Base-by-base conservation (phyloP, 2,113 vertebrate species). In the Atherinomorus stipes region DNA sequence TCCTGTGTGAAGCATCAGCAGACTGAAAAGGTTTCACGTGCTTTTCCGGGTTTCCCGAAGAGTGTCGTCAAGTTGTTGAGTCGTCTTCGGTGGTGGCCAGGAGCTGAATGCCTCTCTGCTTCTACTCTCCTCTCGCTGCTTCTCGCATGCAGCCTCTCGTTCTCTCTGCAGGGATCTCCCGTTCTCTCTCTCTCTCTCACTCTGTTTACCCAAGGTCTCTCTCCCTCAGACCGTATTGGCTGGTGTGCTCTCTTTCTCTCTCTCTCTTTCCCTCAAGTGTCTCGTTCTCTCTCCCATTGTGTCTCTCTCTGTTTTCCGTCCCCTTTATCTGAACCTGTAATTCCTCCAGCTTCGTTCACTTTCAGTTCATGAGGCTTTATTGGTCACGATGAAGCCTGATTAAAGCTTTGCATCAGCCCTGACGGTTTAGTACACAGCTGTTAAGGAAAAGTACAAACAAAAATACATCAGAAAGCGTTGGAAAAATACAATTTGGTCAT, bases 51-150 rank as follows among this genome's bases (percentile, higher is more conserved):
- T 70, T 45, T 72, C 28, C 71, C 61, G 26, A 34, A 21, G 54
- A 49, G 66, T 11, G 56, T 57, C 13, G 38, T 45, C 45, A 52
- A 83, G 75, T 84, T 66, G 74, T 52, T 53, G 44, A 71, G 42
- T 78, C 52, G 44, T 66, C 71, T 22, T 54, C 61, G 25, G 25
- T 26, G 73, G 47, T 53, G 64, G 58, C 56, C 49, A 54, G 65
- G 47, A 78, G 61, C 82, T 45, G 64, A 70, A 57, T 64, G 77
- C 50, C 69, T 74, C 34, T 45, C 64, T 28, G 56, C 65, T 62
- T 44, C 56, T 22, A 44, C 61, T 72, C 72, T 73, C 34, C 67
- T 53, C 56, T 12, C 16, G 22, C 64, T 60, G 78, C 68, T 38
- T 26, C 64, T 78, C 69, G 51, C 69, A 63, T 47, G 42, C 75